Base-by-base conservation (phyloP, 2,113 vertebrate species). In the Megalops atlanticus region DNA sequence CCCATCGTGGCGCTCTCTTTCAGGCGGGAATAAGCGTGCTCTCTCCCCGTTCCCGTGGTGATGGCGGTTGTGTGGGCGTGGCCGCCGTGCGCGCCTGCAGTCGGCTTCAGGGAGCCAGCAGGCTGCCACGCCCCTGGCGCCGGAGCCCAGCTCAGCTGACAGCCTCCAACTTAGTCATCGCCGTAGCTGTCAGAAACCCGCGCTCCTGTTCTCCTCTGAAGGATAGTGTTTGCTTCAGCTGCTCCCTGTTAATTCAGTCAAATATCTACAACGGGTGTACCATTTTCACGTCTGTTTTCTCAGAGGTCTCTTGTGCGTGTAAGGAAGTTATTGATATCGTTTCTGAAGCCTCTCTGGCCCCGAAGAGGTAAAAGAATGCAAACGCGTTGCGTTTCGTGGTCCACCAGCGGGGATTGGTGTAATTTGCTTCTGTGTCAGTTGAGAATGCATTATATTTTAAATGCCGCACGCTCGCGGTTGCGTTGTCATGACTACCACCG, bases 401-500 rank as follows among this genome's bases (percentile, higher is more conserved):
- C 49, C 45, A 54, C 69, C 64, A 15, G 12, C 43, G 11, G 27
- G 39, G 64, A 70, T 47, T 38, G 39, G 33, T 41, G 40, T 12
- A 39, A 80, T 80, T 80, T 80, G 36, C 73, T 81, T 11, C 27
- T n/a, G 39, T 18, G 75, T 64, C 70, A 72, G 72, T 33, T 70
- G 52, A 76, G 39, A 79, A 77, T 52, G 49, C 76, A 58, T 80
- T 82, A 78, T 87, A 64, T 41, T 80, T 86, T 87, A 82, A 85
- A 84, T 3, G 40, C 49, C 21, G 38, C 36, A 88, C 72, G 21
- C 81, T 89, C 80, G 77, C 89, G 84, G 74, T 83, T 78, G 71
- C 81, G 89, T 93, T 92, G 86, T 88, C 76, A 91, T 93, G 89
- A 84, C 88, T 36, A 90, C 91, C 76, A 43, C 45, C 73, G 68